Evolutionary conservation across 2,888 invertebrate genomes (phyloP).

Genomic region (Tenthredo mesomela): DNA sequence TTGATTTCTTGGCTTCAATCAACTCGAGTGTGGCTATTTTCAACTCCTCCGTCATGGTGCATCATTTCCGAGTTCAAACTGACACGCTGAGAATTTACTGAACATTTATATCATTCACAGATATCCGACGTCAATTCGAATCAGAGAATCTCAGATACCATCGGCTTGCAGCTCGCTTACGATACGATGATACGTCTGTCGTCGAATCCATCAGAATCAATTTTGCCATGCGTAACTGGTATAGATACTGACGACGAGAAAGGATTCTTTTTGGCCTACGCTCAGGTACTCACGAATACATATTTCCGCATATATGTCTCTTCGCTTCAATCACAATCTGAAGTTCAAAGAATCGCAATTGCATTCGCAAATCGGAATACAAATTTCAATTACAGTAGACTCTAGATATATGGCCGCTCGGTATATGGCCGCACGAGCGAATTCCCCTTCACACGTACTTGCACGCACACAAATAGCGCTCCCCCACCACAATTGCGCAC

Average conservation of each 20-base stretch:
- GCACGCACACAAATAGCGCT: no score
- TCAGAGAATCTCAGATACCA: conserved; percentile 67
- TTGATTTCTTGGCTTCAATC: no score
- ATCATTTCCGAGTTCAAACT: not conserved
- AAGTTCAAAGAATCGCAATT: no score
- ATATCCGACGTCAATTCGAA: conserved; percentile 56
- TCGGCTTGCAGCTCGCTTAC: conserved; percentile 68
- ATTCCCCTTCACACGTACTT: no score
- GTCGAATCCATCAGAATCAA: conserved; percentile 37
- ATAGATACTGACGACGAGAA: conserved; percentile 59
- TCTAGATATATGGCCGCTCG: no score
- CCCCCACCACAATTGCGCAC: no score
- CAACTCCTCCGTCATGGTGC: not conserved
- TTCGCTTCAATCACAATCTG: no score
- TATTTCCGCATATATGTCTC: not conserved
- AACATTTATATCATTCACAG: not conserved
- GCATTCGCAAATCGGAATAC: no score
- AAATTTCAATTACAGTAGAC: no score
- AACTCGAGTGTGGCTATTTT: no score
- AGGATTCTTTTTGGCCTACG: conserved; percentile 68
- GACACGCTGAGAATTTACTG: not conserved
- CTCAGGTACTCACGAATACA: conserved; percentile 66
- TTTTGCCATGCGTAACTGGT: conserved; percentile 63
- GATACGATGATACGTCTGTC: conserved; percentile 67
- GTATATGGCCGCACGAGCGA: no score